A percentile compares a stretch with the other conserved stretches of the same genome.
These are phyloP conservation scores for Zoanthus gigantus DNA, from an alignment of 92 coral and sea anemone genomes.

Conservation along the genomic window DNA sequence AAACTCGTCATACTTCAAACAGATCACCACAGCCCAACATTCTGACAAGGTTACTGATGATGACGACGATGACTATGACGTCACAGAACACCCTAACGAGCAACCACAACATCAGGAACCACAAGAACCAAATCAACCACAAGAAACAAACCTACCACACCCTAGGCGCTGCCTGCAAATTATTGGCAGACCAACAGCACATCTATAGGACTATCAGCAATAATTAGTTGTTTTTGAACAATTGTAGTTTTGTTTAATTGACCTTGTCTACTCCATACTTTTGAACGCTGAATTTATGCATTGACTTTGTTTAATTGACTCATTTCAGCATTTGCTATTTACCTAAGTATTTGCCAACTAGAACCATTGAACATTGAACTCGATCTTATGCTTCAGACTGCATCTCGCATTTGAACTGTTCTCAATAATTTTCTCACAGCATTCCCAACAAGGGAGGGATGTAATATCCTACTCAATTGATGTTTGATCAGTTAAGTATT, in stretches of 20 bases:
- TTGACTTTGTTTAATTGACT: neutral
- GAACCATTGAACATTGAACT: neutral
- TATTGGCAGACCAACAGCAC: constrained; percentile 17
- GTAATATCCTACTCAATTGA: no score
- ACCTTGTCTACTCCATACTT: no score
- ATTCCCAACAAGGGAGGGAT: neutral
- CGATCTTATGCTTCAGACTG: neutral
- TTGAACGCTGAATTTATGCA: neutral
- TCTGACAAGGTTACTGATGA: neutral
- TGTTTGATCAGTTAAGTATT: no score
- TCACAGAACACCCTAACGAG: no score
- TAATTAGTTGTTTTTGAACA: neutral
- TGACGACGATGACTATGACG: no score
- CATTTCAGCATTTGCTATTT: neutral
- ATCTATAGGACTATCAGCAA: constrained; percentile 8
- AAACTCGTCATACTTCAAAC: constrained; percentile 35
- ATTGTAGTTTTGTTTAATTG: no score
- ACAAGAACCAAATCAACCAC: neutral
- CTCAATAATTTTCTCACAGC: neutral
- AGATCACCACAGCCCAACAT: neutral
- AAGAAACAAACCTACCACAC: neutral
- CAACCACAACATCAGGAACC: neutral
- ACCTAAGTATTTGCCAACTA: neutral
- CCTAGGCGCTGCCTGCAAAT: neutral
- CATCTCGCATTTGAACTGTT: neutral